phyloP scores from a whole-genome alignment of 2,797 vertebrate species.

The Hydrophis major region DNA sequence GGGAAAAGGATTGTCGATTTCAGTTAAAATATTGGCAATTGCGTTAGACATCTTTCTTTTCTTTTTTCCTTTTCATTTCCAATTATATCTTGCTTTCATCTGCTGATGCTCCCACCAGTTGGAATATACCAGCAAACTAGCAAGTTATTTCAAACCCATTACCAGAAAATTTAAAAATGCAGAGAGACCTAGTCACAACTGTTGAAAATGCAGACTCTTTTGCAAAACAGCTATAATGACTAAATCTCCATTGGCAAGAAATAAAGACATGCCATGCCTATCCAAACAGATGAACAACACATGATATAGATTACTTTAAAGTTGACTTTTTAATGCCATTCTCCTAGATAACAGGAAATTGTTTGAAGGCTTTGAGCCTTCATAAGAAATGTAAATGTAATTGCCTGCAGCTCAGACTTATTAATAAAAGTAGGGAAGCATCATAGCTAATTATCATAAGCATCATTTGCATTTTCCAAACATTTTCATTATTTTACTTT shows the following conservation, averaged over 20 bases:
- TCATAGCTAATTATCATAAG: slow-evolving; percentile 68
- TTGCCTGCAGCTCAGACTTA: slow-evolving; percentile 69
- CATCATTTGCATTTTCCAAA: slow-evolving; percentile 71
- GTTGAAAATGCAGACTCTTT: slow-evolving; percentile 33
- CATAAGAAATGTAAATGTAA: slow-evolving; percentile 68
- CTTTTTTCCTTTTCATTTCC: not conserved
- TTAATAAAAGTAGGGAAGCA: slow-evolving; percentile 70
- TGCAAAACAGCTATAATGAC: not conserved
- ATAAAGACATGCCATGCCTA: slow-evolving; percentile 34
- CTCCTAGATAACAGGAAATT: slow-evolving; percentile 51
- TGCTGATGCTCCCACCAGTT: slow-evolving; percentile 34
- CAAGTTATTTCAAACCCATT: slow-evolving; percentile 52
- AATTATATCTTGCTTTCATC: slow-evolving; percentile 43
- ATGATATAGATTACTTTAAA: slow-evolving; percentile 23
- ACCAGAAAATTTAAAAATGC: slow-evolving; percentile 17
- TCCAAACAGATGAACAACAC: not conserved
- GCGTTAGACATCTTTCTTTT: slow-evolving; percentile 27
- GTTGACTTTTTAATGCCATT: slow-evolving; percentile 41
- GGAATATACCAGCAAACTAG: slow-evolving; percentile 23
- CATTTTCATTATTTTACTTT: slow-evolving; percentile 68
- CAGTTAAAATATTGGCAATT: slow-evolving; percentile 42
- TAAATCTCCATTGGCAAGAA: slow-evolving; percentile 25
- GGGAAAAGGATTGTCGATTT: slow-evolving; percentile 29
- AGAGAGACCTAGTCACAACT: slow-evolving; percentile 24
- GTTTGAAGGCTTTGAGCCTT: slow-evolving; percentile 64